Evolutionary conservation across 2,888 invertebrate genomes (phyloP), one percentile per base, ranked within the genome.

Genomic region (Pegoplata infirma): DNA sequence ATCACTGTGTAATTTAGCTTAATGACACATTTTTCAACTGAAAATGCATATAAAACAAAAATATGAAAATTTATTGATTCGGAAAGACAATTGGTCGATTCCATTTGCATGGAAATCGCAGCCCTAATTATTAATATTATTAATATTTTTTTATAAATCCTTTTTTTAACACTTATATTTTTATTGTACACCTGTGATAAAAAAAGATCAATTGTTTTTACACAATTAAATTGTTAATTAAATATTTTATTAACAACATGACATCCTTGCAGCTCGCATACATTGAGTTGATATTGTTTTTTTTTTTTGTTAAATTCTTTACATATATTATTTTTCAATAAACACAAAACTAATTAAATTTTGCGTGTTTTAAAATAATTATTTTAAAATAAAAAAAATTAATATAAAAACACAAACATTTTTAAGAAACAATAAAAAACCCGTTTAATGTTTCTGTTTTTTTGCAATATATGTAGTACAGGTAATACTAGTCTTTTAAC

Each of bases 171-270:
- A 10, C 32, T n/a, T n/a, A n/a, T n/a, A n/a, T n/a, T n/a, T n/a
- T n/a, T 32, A 3, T 32, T 32, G 2, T 32, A 32, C 17, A 61
- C 25, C 17, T 61, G 47, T 7, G 14, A 19, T 28, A 44, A 19
- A 55, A 25, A 25, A 67, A 14, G 51, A 51, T 58, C 16, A 51
- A 53, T 25, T 44, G 12, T 53, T 53, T 25, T 47, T 32, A 67
- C 25, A 67, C 55, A 67, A 67, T 56, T 67, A 56, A 67, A 67
- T 67, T 32, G 46, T 55, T 67, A 46, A 67, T 55, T 67, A 25
- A 46, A 67, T 67, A 56, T 56, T 67, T 67, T 55, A 56, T 56
- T 67, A 67, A 47, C 67, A 67, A 67, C 56, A 67, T 67, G 67
- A 67, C 56, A 67, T 68, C 68, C 68, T 68, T 68, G 68, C 56